Conservation (phyloP, 2,113 vertebrate species). For the Pluvialis apricaria region DNA sequence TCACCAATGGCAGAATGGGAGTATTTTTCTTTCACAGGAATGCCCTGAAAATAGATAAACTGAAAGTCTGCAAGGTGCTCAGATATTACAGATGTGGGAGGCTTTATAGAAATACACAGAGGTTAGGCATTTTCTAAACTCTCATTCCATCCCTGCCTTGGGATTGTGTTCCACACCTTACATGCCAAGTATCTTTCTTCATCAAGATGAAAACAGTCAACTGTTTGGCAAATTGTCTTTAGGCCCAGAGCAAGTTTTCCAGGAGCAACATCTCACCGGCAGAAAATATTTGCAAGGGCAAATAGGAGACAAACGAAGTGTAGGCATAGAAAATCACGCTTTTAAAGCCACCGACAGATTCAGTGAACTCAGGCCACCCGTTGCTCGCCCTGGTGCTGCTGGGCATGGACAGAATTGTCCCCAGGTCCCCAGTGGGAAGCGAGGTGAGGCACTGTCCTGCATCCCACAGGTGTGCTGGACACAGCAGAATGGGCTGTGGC, state of each 20-base stretch:
- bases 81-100: neutral
- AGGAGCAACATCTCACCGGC: neutral
- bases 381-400: rapidly evolving
- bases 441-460: rapidly evolving
- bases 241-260: neutral
- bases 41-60: neutral
- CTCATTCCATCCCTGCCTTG: neutral
- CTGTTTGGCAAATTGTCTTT: neutral
- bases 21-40: neutral
- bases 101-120: neutral
- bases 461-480: neutral
- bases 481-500: neutral
- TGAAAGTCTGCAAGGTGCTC: neutral
- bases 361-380: neutral
- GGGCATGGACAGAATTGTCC: neutral
- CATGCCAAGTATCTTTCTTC: neutral
- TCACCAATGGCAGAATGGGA: neutral
- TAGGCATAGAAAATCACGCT: neutral
- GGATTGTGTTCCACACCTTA: neutral
- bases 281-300: neutral
- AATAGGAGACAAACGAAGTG: neutral
- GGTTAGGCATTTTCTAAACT: neutral
- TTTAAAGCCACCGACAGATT: neutral
- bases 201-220: neutral
- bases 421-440: rapidly evolving